A percentile compares a stretch with the other conserved stretches of the same genome.
These are phyloP conservation scores for Acheta domesticus DNA, from an alignment of 2,888 invertebrate species.

Conservation along the genomic window DNA sequence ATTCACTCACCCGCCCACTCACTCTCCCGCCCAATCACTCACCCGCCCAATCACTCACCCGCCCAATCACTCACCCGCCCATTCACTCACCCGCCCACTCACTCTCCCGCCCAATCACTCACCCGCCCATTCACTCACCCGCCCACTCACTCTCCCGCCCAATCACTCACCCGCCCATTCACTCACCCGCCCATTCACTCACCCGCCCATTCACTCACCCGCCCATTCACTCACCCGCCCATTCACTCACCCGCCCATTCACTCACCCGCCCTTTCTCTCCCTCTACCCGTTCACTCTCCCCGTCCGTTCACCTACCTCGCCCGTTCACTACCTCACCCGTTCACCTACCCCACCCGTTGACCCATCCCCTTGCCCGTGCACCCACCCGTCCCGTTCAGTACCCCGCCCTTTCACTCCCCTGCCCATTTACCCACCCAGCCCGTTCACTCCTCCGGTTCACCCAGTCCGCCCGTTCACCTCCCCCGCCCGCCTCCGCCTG, in stretches of 20 bases:
- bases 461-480: too few relatives aligned
- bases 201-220: too few relatives aligned
- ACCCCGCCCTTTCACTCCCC: too few relatives aligned
- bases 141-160: not conserved
- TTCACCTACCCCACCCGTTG: not conserved
- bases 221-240: too few relatives aligned
- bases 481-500: too few relatives aligned
- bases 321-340: not conserved
- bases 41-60: not conserved
- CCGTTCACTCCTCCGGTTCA: too few relatives aligned
- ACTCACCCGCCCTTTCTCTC: not conserved
- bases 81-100: not conserved
- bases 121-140: not conserved
- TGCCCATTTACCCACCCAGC: too few relatives aligned
- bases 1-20: not conserved
- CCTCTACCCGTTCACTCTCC: not conserved
- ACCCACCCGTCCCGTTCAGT: too few relatives aligned
- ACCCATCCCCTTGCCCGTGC: too few relatives aligned
- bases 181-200: too few relatives aligned
- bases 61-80: not conserved
- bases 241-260: not conserved
- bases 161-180: too few relatives aligned
- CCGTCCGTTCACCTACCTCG: not conserved
- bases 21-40: not conserved
- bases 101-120: not conserved